Evolutionary conservation across 2,797 vertebrate genomes (phyloP).

Genomic region (Simalia tracyae): DNA sequence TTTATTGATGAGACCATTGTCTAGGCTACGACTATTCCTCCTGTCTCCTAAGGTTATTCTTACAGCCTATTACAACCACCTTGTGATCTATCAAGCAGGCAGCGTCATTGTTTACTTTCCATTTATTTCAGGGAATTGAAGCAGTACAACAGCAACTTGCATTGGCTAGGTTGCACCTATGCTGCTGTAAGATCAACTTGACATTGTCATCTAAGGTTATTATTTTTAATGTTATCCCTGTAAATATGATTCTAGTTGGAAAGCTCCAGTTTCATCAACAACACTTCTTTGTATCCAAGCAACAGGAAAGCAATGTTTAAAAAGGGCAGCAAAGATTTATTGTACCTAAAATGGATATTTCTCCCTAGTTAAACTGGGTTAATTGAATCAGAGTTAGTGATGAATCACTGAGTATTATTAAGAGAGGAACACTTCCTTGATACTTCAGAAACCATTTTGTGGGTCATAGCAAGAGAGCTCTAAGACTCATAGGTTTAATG

Average conservation of each 20-base stretch:
- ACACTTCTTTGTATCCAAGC: not conserved
- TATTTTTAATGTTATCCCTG: slow-evolving; percentile 23
- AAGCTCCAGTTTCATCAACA: not conserved
- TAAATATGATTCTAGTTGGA: not conserved
- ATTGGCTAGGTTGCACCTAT: not conserved
- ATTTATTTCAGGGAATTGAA: not conserved
- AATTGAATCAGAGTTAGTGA: slow-evolving; percentile 26
- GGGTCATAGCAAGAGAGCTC: not conserved
- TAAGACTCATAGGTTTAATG: not conserved
- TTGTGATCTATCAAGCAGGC: not conserved
- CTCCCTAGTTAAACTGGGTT: slow-evolving; percentile 1
- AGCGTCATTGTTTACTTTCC: not conserved
- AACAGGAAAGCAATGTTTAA: not conserved
- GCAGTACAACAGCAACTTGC: not conserved
- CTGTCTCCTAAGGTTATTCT: not conserved
- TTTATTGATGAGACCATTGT: not conserved
- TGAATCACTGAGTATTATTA: slow-evolving; percentile 12
- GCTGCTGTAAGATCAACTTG: not conserved
- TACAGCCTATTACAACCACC: not conserved
- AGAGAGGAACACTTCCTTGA: not conserved
- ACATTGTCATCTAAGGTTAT: slow-evolving; percentile 14
- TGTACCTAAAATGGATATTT: slow-evolving; percentile 12
- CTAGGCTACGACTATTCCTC: not conserved
- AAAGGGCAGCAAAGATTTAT: not conserved
- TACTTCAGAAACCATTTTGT: not conserved